Evolutionary conservation across 2,113 vertebrate genomes (phyloP), one percentile per base, ranked within the genome.

Genomic region (Glareola pratincola): DNA sequence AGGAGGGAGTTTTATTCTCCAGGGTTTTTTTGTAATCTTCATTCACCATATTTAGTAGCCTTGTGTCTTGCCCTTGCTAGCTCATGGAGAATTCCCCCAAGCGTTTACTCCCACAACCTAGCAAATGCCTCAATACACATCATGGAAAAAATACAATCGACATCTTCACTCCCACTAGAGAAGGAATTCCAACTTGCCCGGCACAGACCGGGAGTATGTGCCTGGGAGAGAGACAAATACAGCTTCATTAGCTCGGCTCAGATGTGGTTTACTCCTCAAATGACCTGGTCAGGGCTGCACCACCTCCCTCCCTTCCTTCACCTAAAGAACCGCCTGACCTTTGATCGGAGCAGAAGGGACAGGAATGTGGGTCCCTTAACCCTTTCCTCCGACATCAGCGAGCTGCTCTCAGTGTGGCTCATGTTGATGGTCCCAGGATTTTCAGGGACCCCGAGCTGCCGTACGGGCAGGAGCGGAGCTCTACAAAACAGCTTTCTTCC

Each of bases 101-200:
- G 97, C 96, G 94, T 85, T 97, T 93, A 97, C 97, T 97, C 97
- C 97, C 97, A 96, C 98, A 93, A 75, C 88, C 77, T 23, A 88
- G 92, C 97, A 97, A 98, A 98, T 97, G 98, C 96, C 97, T 98
- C 97, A 96, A 97, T 90, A 96, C 97, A 98, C 98, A 96, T 96
- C 96, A 96, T 54, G 97, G 98, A 98, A 97, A 97, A 97, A 97
- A 97, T 71, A 97, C 97, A 98, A 92, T 95, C 76, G 90, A 96
- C 94, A 98, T 62, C 97, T 96, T 94, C 91, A 98, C 98, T 98
- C 98, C 98, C 98, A 98, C 98, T 94, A 97, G 88, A 93, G 84
- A 51, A 98, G 96, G 98, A 97, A 98, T 98, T 97, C 96, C 56
- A 54, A 72, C 91, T 96, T 60, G 90, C 96, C 62, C 48, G 32